Conservation (phyloP, 2,797 vertebrate species). For the Molossus molossus region DNA sequence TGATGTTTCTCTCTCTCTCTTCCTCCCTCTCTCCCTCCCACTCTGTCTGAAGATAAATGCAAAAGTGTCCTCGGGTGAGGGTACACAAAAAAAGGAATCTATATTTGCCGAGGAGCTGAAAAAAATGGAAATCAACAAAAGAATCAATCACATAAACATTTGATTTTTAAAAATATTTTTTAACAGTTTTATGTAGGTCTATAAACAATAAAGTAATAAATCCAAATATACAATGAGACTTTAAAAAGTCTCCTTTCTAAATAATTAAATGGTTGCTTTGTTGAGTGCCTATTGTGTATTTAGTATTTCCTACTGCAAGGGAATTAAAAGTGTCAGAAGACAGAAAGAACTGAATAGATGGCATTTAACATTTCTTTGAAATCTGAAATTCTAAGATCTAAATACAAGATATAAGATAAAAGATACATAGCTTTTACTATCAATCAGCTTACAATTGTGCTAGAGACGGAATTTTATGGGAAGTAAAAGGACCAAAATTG, state of each 20-base stretch:
- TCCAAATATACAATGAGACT: background rate
- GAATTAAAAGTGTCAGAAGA: slow-evolving; percentile 21
- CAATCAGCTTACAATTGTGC: background rate
- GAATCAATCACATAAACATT: background rate
- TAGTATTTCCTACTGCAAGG: slow-evolving; percentile 19
- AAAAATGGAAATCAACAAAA: slow-evolving; percentile 8
- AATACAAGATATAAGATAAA: background rate
- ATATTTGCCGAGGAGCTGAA: background rate
- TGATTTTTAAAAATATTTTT: background rate
- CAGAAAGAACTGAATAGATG: background rate
- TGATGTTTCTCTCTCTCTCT: no score
- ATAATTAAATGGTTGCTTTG: background rate
- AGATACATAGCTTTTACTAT: background rate
- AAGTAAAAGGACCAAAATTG: background rate
- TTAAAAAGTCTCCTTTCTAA: background rate
- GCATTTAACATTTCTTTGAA: slow-evolving; percentile 7
- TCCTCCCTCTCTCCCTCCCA: no score
- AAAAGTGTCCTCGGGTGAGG: no score
- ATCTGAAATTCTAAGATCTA: background rate
- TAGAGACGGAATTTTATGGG: slow-evolving; percentile 22
- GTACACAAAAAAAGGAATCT: background rate
- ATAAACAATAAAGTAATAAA: slow-evolving; percentile 56
- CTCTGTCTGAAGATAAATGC: no score
- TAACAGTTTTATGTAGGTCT: background rate
- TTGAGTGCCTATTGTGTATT: background rate